Evolutionary conservation across 1,140 invertebrate species (phyloP).

Genomic region (Pinna nobilis): DNA sequence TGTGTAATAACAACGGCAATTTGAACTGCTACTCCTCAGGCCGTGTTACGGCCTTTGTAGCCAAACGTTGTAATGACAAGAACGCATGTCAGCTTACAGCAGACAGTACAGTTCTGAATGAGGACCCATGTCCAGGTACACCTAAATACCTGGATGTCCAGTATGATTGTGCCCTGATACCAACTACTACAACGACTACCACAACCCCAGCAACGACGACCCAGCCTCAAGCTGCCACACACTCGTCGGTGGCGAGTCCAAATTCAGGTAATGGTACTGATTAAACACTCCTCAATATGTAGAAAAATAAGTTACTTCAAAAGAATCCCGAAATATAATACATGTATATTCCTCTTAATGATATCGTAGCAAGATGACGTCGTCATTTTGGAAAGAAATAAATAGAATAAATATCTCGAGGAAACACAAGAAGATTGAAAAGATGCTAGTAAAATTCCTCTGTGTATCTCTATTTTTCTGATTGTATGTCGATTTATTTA

Average conservation of each 20-base stretch:
- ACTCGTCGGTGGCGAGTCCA: constrained; percentile 1
- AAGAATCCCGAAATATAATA: neutral
- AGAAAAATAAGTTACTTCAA: neutral
- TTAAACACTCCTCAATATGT: too few species aligned
- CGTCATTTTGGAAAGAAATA: too few species aligned
- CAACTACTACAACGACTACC: constrained; percentile 39
- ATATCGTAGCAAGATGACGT: too few species aligned
- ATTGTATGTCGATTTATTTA: too few species aligned
- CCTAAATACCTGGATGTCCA: constrained; percentile 37
- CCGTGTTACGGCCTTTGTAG: constrained; percentile 21
- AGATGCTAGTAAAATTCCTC: too few species aligned
- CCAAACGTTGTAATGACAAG: constrained; percentile 32
- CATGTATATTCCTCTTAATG: neutral
- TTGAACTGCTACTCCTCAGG: constrained; percentile 43
- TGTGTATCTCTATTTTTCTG: too few species aligned
- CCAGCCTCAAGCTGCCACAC: neutral
- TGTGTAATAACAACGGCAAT: constrained; percentile 26
- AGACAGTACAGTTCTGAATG: constrained; percentile 9
- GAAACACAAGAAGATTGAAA: too few species aligned
- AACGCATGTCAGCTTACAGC: constrained; percentile 35
- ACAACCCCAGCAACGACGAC: constrained; percentile 29
- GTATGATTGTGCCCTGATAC: constrained; percentile 36
- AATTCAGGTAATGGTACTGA: constrained; percentile 13
- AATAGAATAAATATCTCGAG: too few species aligned
- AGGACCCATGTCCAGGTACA: constrained; percentile 36